Evolutionary conservation across 1,140 invertebrate species (phyloP).

Genomic region (Scaptodrosophila lebanonensis): DNA sequence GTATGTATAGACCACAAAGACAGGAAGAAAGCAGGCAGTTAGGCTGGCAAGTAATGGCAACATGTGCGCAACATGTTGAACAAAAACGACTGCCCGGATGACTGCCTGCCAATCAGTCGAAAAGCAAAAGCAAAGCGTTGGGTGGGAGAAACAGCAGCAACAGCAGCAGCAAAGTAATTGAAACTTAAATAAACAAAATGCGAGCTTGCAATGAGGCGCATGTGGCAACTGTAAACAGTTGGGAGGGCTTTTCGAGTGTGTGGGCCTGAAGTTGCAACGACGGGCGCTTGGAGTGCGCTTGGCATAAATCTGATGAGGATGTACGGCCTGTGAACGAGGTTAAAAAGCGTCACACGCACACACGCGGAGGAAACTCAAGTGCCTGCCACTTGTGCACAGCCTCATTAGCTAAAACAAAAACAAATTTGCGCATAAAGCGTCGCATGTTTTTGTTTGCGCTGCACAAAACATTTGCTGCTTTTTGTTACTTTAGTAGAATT

Average conservation of each 20-base stretch:
- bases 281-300: constrained; percentile 11
- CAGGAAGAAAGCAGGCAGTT: not conserved
- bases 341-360: constrained; percentile 27
- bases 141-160: constrained; percentile 5
- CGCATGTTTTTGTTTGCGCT: constrained; percentile 13
- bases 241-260: not conserved
- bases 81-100: no score
- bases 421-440: constrained; percentile 7
- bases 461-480: constrained; percentile 17
- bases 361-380: constrained; percentile 33
- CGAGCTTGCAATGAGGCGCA: constrained; percentile 10
- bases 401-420: constrained; percentile 50
- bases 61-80: no score
- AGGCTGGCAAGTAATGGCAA: not conserved
- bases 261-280: constrained; percentile 46
- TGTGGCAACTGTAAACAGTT: constrained; percentile 42
- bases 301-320: not conserved
- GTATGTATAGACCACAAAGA: not conserved
- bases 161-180: constrained; percentile 48
- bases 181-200: constrained; percentile 65
- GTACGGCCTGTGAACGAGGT: constrained; percentile 34
- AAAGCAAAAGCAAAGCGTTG: constrained; percentile 31
- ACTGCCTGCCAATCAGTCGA: no score
- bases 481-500: constrained; percentile 14
- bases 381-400: constrained; percentile 57